phyloP scores from a whole-genome alignment of 2,797 vertebrate species.

The Hybognathus amarus region DNA sequence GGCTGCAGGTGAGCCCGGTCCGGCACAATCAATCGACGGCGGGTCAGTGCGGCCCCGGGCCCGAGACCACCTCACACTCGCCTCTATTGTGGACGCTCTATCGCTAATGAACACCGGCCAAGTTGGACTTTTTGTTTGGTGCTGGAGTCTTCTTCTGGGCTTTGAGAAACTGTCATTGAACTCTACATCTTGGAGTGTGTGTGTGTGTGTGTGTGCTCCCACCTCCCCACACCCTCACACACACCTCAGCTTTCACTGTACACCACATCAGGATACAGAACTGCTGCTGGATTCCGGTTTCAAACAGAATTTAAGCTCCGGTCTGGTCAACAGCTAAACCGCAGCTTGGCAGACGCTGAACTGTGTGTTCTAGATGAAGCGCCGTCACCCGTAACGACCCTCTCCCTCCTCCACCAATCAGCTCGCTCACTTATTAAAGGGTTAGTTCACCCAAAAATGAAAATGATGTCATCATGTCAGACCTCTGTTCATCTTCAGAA shows the following conservation, averaged over 20 bases:
- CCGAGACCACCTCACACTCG: conserved; percentile 43
- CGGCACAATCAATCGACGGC: conserved; percentile 78
- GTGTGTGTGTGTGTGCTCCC: conserved; percentile 64
- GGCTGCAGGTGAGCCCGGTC: conserved; percentile 76
- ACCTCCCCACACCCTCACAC: conserved; percentile 64
- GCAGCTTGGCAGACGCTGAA: conserved; percentile 85
- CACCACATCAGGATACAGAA: conserved; percentile 99
- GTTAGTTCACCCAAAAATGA: too few species aligned
- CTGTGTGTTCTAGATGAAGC: conserved; percentile 80
- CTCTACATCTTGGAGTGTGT: conserved; percentile 19
- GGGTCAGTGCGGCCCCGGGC: conserved; percentile 62
- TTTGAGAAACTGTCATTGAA: conserved; percentile 59
- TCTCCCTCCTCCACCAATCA: conserved; percentile 29
- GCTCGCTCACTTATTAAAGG: background rate
- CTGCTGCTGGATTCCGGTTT: conserved; percentile 97
- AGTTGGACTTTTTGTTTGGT: conserved; percentile 45
- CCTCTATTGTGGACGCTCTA: conserved; percentile 52
- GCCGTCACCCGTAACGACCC: conserved; percentile 70
- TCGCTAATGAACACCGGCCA: conserved; percentile 59
- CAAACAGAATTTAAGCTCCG: conserved; percentile 91
- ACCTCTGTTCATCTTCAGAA: too few species aligned
- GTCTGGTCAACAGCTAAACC: conserved; percentile 91
- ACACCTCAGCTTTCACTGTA: conserved; percentile 70
- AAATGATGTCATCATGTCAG: too few species aligned
- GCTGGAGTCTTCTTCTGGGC: conserved; percentile 23